A percentile compares a stretch with the other conserved stretches of the same genome.
These are phyloP conservation scores for Agriopis marginaria DNA, from an alignment of 2,888 invertebrate genomes.

Conservation along the genomic window DNA sequence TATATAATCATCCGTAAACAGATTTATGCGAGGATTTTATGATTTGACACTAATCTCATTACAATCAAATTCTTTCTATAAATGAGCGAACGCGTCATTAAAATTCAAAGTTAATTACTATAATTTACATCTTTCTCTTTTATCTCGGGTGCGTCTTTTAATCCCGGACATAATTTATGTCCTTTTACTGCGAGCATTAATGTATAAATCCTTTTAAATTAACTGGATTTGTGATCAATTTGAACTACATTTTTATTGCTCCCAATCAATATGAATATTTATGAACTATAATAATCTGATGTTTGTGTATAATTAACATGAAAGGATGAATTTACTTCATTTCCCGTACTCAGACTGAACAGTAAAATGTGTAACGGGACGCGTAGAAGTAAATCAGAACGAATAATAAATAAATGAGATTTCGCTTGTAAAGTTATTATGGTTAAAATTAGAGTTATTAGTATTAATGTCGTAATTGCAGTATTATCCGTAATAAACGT, in stretches of 20 bases:
- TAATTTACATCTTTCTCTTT: slow-evolving; percentile 48
- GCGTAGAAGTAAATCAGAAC: slow-evolving; percentile 47
- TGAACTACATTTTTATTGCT: slow-evolving; percentile 44
- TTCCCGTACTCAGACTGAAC: slow-evolving; percentile 28
- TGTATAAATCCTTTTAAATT: slow-evolving; percentile 47
- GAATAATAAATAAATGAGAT: slow-evolving; percentile 45
- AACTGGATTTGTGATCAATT: slow-evolving; percentile 42
- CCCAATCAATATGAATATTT: slow-evolving; percentile 44
- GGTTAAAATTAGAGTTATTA: slow-evolving; percentile 53
- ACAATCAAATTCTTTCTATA: slow-evolving; percentile 46
- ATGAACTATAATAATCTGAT: slow-evolving; percentile 36
- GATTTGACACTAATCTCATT: slow-evolving; percentile 58
- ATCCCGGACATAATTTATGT: slow-evolving; percentile 49
- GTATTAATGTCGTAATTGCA: slow-evolving; percentile 48
- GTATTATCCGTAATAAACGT: slow-evolving; percentile 54
- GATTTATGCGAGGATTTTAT: slow-evolving; percentile 60
- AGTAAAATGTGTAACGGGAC: slow-evolving; percentile 47
- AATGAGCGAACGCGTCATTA: slow-evolving; percentile 48
- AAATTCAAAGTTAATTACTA: slow-evolving; percentile 44
- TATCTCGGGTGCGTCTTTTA: slow-evolving; percentile 42
- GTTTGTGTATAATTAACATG: slow-evolving; percentile 26
- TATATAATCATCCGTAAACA: slow-evolving; percentile 61
- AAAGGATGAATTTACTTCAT: slow-evolving; percentile 28
- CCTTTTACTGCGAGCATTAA: slow-evolving; percentile 44
- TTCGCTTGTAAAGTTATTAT: slow-evolving; percentile 35